These are phyloP conservation scores for Cryptophagus acutangulus DNA, from an alignment of 2,888 invertebrate genomes.

Conservation along the genomic window DNA sequence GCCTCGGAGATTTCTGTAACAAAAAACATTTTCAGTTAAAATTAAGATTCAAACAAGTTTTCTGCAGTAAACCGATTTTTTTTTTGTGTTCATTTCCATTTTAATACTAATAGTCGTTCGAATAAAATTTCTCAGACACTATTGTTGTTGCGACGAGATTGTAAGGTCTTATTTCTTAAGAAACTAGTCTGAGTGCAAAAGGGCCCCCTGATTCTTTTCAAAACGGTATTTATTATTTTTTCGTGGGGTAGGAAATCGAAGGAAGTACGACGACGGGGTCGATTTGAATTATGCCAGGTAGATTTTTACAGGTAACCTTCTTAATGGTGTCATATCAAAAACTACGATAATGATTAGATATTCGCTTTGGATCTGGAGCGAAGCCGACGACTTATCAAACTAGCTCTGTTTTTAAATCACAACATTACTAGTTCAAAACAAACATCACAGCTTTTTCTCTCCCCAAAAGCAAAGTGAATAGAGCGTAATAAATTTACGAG, in stretches of 20 bases:
- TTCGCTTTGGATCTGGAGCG: too few species aligned
- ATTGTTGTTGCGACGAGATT: constrained; percentile 31
- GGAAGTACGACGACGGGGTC: constrained; percentile 21
- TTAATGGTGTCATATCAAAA: constrained; percentile 7
- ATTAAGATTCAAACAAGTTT: constrained; percentile 1
- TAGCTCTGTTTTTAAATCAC: too few species aligned
- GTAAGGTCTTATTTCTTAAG: constrained; percentile 26
- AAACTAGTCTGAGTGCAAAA: constrained; percentile 22
- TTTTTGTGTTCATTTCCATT: background rate
- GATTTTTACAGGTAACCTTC: constrained; percentile 35
- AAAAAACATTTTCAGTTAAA: constrained; percentile 18
- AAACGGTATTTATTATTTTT: constrained; percentile 35
- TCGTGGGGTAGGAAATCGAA: constrained; percentile 32
- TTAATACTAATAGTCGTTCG: too few species aligned
- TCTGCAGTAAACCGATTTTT: constrained; percentile 3
- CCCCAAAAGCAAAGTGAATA: too few species aligned
- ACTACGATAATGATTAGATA: constrained; percentile 7
- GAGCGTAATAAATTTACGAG: too few species aligned
- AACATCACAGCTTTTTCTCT: too few species aligned
- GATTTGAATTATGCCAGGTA: constrained; percentile 31
- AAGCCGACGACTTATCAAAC: too few species aligned
- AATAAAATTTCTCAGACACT: constrained; percentile 31
- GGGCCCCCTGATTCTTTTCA: constrained; percentile 7
- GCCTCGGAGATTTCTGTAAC: constrained; percentile 33
- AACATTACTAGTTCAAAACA: too few species aligned